These are phyloP conservation scores for Iguana delicatissima DNA, from an alignment of 2,797 vertebrate species.

Conservation along the genomic window DNA sequence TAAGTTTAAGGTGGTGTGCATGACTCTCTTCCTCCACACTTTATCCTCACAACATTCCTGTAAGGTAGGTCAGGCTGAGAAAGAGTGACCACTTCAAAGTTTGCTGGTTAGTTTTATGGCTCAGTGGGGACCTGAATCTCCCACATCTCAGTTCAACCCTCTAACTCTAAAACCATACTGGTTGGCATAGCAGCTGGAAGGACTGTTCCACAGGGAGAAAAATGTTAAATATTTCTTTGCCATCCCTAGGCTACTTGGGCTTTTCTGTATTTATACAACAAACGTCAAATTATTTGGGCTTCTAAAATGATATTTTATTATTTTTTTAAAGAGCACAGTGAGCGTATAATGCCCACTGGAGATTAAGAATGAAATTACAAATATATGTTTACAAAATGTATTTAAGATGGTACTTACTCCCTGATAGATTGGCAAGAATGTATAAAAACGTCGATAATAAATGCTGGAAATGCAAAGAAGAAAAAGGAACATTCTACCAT, in stretches of 20 bases:
- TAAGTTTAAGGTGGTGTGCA: not conserved
- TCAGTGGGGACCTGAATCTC: not conserved
- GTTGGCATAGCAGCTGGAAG: not conserved
- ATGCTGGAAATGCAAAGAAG: too few relatives aligned
- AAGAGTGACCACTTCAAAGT: not conserved
- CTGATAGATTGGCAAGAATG: too few relatives aligned
- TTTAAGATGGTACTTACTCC: too few relatives aligned
- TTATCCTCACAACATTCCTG: not conserved
- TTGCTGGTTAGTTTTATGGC: not conserved
- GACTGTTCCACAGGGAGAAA: not conserved
- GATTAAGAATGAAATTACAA: conserved; percentile 43
- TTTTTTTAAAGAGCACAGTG: not conserved
- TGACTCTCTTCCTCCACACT: not conserved
- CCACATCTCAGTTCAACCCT: not conserved
- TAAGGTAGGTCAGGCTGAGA: not conserved
- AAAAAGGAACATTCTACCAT: too few relatives aligned
- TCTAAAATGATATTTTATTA: not conserved
- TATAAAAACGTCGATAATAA: too few relatives aligned
- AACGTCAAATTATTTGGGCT: not conserved
- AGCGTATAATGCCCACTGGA: conserved; percentile 2
- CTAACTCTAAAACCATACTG: not conserved
- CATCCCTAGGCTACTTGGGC: not conserved
- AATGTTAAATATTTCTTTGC: not conserved
- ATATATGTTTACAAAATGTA: too few relatives aligned
- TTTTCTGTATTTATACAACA: not conserved